Conservation (phyloP, 2,797 vertebrate species). For the Fundulus diaphanus region DNA sequence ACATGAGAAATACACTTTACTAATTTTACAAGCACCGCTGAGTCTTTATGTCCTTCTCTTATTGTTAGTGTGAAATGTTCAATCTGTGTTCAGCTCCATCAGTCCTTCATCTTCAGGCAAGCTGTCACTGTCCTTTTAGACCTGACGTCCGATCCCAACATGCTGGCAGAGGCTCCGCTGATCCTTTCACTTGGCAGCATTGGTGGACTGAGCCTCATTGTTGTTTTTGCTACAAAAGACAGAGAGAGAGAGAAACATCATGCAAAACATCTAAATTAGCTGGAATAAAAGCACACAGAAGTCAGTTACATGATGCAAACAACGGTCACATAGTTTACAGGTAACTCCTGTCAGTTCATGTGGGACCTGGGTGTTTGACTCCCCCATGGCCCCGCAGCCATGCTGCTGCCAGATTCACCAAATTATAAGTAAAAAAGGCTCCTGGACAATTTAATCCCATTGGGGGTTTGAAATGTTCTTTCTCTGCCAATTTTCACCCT, state of each 20-base stretch:
- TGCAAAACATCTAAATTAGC: background rate
- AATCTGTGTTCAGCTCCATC: background rate
- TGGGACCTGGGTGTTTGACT: constrained; percentile 13
- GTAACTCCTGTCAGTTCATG: constrained; percentile 20
- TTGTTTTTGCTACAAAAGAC: constrained; percentile 25
- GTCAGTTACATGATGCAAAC: background rate
- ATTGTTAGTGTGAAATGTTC: background rate
- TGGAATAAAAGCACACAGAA: background rate
- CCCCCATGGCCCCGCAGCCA: constrained; percentile 44
- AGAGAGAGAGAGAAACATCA: background rate
- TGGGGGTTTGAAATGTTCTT: constrained; percentile 81
- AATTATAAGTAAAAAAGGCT: constrained; percentile 86
- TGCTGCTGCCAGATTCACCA: constrained; percentile 83
- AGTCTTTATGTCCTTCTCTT: background rate
- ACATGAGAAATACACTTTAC: background rate
- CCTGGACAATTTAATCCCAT: constrained; percentile 90
- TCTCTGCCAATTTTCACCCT: constrained; percentile 82
- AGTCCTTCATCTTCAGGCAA: background rate
- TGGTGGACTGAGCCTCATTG: background rate
- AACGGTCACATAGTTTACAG: background rate
- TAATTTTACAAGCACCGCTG: background rate
- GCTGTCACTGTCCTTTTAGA: background rate
- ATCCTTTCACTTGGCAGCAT: constrained; percentile 2
- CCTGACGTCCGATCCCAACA: background rate
- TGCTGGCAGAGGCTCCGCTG: background rate